These are phyloP conservation scores for Vespertilio murinus DNA, from an alignment of 2,797 vertebrate species.

Conservation along the genomic window DNA sequence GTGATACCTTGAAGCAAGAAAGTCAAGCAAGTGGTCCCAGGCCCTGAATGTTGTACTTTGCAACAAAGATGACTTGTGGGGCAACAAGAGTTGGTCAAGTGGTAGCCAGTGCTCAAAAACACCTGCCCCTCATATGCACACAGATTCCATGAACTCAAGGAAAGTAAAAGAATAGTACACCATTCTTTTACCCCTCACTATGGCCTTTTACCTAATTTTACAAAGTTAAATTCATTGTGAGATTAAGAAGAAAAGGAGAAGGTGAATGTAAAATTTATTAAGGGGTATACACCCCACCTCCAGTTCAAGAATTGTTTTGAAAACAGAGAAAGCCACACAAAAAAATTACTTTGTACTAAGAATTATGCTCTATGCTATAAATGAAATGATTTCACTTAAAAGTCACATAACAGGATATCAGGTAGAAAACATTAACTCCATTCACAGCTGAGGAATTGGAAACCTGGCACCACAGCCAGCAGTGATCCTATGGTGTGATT, in stretches of 20 bases:
- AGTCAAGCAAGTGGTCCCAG: neutral
- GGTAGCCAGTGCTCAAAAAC: neutral
- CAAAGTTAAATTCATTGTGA: neutral
- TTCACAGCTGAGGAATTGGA: neutral
- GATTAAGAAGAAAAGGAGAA: neutral
- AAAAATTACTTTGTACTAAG: neutral
- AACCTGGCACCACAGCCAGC: neutral
- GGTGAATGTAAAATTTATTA: neutral
- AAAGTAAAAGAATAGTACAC: neutral
- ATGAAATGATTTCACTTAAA: neutral
- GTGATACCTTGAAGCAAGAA: neutral
- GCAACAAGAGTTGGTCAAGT: neutral
- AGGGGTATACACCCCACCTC: neutral
- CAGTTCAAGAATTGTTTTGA: neutral
- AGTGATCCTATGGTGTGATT: neutral
- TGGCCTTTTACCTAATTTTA: neutral
- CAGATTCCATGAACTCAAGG: neutral
- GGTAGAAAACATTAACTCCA: neutral
- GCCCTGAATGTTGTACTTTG: neutral
- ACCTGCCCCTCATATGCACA: neutral
- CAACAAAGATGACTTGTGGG: neutral
- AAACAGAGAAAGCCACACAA: neutral
- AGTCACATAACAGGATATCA: neutral
- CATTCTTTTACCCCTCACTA: neutral
- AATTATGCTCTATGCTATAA: neutral